phyloP scores from a whole-genome alignment of 1,140 invertebrate species.

The Drosophila azteca region DNA sequence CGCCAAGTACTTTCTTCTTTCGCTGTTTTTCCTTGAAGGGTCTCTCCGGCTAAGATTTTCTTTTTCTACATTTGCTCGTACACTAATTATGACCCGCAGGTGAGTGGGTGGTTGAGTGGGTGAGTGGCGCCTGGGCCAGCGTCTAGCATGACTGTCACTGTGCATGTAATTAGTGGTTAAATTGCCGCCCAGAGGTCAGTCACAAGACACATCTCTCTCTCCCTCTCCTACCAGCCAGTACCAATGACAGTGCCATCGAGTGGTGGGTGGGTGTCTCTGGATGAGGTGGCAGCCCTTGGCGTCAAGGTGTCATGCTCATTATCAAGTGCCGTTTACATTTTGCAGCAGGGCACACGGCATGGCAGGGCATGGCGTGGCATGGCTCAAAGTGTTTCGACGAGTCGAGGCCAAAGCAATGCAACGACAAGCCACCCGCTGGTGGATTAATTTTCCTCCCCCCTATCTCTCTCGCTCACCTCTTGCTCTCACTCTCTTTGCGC shows the following conservation, averaged over 20 bases:
- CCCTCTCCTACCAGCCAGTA: no score
- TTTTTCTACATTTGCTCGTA: conserved; percentile 73
- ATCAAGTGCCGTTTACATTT: conserved; percentile 67
- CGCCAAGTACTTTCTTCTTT: neutral
- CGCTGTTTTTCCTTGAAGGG: neutral
- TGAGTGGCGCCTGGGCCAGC: no score
- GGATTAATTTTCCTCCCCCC: conserved; percentile 9
- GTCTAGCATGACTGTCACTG: conserved; percentile 35
- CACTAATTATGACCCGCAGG: conserved; percentile 80
- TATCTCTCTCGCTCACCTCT: neutral
- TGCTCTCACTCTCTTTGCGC: neutral
- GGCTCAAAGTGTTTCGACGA: conserved; percentile 54
- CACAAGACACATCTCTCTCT: conserved; percentile 10
- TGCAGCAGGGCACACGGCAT: conserved; percentile 21
- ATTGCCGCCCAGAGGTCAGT: conserved; percentile 76
- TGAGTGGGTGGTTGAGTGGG: conserved; percentile 11
- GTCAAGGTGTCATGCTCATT: conserved; percentile 70
- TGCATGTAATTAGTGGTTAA: conserved; percentile 82
- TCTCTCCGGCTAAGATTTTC: conserved; percentile 51
- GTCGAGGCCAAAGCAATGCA: conserved; percentile 32
- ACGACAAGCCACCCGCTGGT: conserved; percentile 26
- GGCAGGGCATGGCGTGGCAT: neutral
- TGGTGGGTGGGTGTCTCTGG: conserved; percentile 10
- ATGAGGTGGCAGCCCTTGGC: conserved; percentile 21
- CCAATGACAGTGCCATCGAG: neutral